phyloP scores from a whole-genome alignment of 2,888 invertebrate species.

The Sarcophaga carnaria region DNA sequence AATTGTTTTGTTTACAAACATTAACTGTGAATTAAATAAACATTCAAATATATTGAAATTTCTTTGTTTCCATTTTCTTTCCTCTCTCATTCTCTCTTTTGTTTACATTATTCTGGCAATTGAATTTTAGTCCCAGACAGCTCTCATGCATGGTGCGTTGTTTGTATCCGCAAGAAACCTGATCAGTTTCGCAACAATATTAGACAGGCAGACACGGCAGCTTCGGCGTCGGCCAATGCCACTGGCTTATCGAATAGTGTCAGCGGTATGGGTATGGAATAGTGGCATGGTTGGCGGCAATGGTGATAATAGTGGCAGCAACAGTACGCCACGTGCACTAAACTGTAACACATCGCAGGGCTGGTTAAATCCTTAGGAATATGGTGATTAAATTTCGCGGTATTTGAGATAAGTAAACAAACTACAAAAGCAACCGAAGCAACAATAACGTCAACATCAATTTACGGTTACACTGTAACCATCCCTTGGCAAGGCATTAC shows the following conservation, averaged over 20 bases:
- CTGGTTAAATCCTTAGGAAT: constrained; percentile 94
- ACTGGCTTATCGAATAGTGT: constrained; percentile 70
- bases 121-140: constrained; percentile 90
- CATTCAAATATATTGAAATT: constrained; percentile 15
- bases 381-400: constrained; percentile 90
- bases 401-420: constrained; percentile 82
- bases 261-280: constrained; percentile 75
- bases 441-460: neutral
- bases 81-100: constrained; percentile 3
- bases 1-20: constrained; percentile 19
- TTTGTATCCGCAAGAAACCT: constrained; percentile 94
- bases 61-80: neutral
- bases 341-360: constrained; percentile 93
- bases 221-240: constrained; percentile 76
- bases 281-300: constrained; percentile 81
- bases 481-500: constrained; percentile 25
- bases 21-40: constrained; percentile 38
- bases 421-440: neutral
- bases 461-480: constrained; percentile 30
- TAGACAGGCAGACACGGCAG: constrained; percentile 84
- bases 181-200: constrained; percentile 90
- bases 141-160: constrained; percentile 97
- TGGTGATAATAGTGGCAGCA: constrained; percentile 82
- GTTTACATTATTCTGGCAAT: constrained; percentile 9
- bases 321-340: constrained; percentile 83